Evolutionary conservation across 2,888 invertebrate genomes (phyloP).

Genomic region (Digitonthophagus gazella): DNA sequence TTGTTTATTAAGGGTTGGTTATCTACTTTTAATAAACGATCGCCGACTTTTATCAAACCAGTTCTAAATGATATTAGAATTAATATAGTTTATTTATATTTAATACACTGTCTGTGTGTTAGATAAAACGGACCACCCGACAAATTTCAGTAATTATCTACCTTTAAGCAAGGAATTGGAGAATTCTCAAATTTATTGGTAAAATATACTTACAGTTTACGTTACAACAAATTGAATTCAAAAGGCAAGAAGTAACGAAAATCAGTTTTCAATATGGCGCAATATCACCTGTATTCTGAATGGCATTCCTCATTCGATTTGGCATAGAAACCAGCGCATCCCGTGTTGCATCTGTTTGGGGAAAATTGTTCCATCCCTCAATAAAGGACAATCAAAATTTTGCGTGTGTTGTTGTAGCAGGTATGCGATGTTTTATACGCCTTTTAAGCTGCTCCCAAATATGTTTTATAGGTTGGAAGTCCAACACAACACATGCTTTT

Average conservation of each 20-base stretch:
- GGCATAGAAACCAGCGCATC: no score
- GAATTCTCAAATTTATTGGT: background rate
- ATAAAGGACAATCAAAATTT: no score
- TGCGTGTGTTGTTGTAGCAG: slow-evolving; percentile 13
- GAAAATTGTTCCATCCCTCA: no score
- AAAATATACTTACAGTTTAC: slow-evolving; percentile 8
- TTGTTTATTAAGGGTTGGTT: slow-evolving; percentile 69
- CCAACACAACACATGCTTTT: no score
- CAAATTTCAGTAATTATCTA: no score
- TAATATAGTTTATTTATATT: slow-evolving; percentile 1
- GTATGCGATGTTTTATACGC: no score
- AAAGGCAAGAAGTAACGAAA: background rate
- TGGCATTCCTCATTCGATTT: slow-evolving; percentile 11
- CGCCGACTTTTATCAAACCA: slow-evolving; percentile 87
- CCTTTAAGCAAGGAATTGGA: no score
- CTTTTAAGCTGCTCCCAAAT: background rate
- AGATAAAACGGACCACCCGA: background rate
- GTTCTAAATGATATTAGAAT: slow-evolving; percentile 58
- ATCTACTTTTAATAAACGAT: slow-evolving; percentile 84
- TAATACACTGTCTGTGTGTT: slow-evolving; percentile 1
- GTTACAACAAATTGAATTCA: background rate
- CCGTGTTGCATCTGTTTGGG: no score
- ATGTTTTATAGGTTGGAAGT: no score
- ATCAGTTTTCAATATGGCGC: slow-evolving; percentile 6
- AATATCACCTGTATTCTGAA: background rate